These are phyloP conservation scores for Ctenicera cuprea DNA, from an alignment of 2,888 invertebrate species.

Conservation along the genomic window DNA sequence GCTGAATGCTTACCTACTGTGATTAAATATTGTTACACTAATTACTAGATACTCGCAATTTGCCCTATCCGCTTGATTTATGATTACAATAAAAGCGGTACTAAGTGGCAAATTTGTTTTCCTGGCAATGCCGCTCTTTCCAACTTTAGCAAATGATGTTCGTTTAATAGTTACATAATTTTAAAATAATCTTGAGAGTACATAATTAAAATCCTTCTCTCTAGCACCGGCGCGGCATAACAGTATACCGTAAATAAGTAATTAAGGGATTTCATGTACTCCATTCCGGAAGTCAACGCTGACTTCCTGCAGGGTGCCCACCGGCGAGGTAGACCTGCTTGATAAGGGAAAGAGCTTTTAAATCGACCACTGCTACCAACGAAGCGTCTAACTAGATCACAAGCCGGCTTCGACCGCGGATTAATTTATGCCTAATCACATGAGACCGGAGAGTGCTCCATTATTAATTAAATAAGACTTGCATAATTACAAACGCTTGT, in stretches of 20 bases:
- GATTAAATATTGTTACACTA: conserved; percentile 44
- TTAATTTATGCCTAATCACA: conserved; percentile 53
- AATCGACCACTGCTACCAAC: conserved; percentile 39
- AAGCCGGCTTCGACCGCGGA: conserved; percentile 39
- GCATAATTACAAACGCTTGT: conserved; percentile 49
- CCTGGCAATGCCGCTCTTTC: conserved; percentile 17
- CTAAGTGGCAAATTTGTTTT: conserved; percentile 37
- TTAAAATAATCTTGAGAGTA: conserved; percentile 32
- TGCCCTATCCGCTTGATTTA: conserved; percentile 35
- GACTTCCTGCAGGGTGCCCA: conserved; percentile 59
- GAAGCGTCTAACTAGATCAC: conserved; percentile 42
- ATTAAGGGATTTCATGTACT: conserved; percentile 65
- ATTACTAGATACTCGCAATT: conserved; percentile 44
- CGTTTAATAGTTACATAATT: conserved; percentile 36
- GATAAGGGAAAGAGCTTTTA: conserved; percentile 31
- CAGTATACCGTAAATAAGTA: conserved; percentile 64
- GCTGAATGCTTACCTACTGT: conserved; percentile 41
- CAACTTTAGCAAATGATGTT: background rate
- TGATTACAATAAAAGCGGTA: conserved; percentile 23
- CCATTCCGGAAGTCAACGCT: conserved; percentile 63
- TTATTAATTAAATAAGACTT: conserved; percentile 53
- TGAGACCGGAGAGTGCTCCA: conserved; percentile 45
- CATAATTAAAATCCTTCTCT: conserved; percentile 59
- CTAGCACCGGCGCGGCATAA: conserved; percentile 60
- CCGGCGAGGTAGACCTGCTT: conserved; percentile 39